Percentiles rank a stretch among this genome's conserved stretches.
Conservation (phyloP, 2,113 vertebrate genomes). For the Leptobrachium ailaonicum region DNA sequence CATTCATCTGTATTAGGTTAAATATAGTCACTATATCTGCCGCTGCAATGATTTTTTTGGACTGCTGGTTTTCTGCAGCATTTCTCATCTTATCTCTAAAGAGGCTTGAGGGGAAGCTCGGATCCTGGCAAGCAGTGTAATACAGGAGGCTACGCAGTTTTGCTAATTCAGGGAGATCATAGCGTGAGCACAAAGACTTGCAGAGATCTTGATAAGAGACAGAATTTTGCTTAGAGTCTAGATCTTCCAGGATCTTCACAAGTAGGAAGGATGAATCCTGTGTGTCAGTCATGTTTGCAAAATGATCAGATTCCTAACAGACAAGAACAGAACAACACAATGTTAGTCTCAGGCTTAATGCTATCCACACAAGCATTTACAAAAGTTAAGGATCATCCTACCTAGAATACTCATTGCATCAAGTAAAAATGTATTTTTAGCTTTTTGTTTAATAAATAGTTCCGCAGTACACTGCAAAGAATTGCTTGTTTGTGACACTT, state of each 20-base stretch:
- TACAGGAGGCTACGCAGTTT: conserved; percentile 86
- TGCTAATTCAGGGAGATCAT: conserved; percentile 84
- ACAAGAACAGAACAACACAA: background rate
- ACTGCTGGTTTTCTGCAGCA: conserved; percentile 80
- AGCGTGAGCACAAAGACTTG: conserved; percentile 82
- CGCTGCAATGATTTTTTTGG: conserved; percentile 90
- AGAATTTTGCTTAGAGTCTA: conserved; percentile 80
- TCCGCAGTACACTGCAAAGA: no score
- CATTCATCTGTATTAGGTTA: conserved; percentile 89
- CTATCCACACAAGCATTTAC: no score
- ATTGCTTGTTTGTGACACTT: no score
- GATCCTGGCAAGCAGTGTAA: conserved; percentile 88
- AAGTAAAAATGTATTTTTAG: no score
- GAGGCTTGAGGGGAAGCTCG: conserved; percentile 85
- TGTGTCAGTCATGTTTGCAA: conserved; percentile 74
- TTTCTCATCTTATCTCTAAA: conserved; percentile 92
- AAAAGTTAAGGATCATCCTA: no score
- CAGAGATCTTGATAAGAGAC: conserved; percentile 92
- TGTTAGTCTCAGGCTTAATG: no score
- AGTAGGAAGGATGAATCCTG: conserved; percentile 85
- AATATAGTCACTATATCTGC: conserved; percentile 94
- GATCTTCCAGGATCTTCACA: conserved; percentile 84
- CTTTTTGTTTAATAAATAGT: no score
- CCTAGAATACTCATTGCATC: no score
- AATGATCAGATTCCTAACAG: background rate